Percentiles rank a stretch among this genome's conserved stretches.
These are phyloP conservation scores for Centrocercus urophasianus DNA, from an alignment of 2,113 vertebrate species.

Conservation along the genomic window DNA sequence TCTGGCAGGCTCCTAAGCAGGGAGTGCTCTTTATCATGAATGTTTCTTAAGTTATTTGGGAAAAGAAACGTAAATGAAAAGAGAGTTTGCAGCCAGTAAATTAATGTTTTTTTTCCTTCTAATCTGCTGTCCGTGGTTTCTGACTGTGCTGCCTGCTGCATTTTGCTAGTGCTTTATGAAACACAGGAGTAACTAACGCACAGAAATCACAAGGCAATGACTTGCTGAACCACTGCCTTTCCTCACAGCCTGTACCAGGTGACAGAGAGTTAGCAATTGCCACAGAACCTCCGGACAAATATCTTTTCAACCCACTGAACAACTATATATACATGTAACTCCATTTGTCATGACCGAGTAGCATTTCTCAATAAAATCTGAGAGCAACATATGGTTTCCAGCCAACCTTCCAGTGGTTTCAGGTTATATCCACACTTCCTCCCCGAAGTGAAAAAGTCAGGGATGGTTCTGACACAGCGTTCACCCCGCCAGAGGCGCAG, in stretches of 20 bases:
- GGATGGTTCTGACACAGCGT: neutral
- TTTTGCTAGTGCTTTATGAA: slow-evolving; percentile 28
- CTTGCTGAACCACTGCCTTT: slow-evolving; percentile 8
- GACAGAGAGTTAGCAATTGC: neutral
- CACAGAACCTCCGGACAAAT: neutral
- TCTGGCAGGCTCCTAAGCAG: slow-evolving; percentile 14
- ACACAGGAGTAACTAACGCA: neutral
- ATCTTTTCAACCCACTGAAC: neutral
- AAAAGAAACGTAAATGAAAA: neutral
- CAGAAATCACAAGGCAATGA: slow-evolving; percentile 34
- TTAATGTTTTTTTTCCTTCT: slow-evolving; percentile 37
- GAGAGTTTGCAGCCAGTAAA: slow-evolving; percentile 15
- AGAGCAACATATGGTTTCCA: neutral
- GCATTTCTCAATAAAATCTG: neutral
- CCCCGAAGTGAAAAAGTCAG: slow-evolving; percentile 22
- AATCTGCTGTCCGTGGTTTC: neutral
- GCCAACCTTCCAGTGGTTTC: neutral
- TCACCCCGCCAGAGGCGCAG: neutral
- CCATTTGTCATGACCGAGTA: neutral
- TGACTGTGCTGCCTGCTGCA: neutral
- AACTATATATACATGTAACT: neutral
- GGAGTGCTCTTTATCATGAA: slow-evolving; percentile 25
- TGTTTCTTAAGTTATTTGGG: slow-evolving; percentile 15
- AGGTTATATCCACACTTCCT: neutral
- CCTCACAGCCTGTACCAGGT: neutral